Conservation (phyloP, 2,888 invertebrate genomes). For the Hirtodrosophila histrioides region DNA sequence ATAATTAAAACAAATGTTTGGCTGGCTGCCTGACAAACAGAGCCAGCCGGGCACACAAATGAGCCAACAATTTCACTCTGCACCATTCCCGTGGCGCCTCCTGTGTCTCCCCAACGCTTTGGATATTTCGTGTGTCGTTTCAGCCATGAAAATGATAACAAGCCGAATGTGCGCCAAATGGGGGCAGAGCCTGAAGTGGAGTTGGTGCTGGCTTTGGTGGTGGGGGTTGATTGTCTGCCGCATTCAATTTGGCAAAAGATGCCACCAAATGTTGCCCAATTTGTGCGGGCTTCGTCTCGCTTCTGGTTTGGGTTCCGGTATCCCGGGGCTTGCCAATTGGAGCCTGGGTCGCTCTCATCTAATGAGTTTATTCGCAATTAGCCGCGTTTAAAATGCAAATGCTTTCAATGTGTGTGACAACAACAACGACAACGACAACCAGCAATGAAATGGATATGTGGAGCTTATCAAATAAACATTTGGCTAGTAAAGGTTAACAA, state of each 20-base stretch:
- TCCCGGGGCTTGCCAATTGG: conserved; percentile 12
- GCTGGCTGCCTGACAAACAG: conserved; percentile 49
- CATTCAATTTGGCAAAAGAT: conserved; percentile 55
- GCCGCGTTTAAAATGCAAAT: conserved; percentile 65
- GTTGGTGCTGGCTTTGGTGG: background rate
- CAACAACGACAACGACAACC: conserved; percentile 9
- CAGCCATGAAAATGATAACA: conserved; percentile 71
- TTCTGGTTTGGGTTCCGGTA: conserved; percentile 2
- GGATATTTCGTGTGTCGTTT: conserved; percentile 47
- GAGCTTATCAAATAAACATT: conserved; percentile 42
- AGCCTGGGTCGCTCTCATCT: conserved; percentile 49
- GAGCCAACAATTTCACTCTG: conserved; percentile 32
- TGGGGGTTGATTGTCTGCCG: conserved; percentile 24
- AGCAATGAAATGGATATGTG: conserved; percentile 24
- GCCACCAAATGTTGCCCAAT: conserved; percentile 56
- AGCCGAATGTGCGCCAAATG: conserved; percentile 58
- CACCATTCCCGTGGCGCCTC: background rate
- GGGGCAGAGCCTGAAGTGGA: conserved; percentile 1
- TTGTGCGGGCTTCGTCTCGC: conserved; percentile 38
- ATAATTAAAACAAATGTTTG: conserved; percentile 76
- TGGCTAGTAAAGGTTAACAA: conserved; percentile 3
- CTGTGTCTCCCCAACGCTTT: conserved; percentile 4
- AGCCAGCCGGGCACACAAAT: conserved; percentile 28
- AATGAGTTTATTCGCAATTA: conserved; percentile 75
- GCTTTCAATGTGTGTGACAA: conserved; percentile 24